A percentile compares a stretch with the other conserved stretches of the same genome.
Evolutionary conservation across 2,113 vertebrate genomes (phyloP).

Genomic region (Serinus canaria): DNA sequence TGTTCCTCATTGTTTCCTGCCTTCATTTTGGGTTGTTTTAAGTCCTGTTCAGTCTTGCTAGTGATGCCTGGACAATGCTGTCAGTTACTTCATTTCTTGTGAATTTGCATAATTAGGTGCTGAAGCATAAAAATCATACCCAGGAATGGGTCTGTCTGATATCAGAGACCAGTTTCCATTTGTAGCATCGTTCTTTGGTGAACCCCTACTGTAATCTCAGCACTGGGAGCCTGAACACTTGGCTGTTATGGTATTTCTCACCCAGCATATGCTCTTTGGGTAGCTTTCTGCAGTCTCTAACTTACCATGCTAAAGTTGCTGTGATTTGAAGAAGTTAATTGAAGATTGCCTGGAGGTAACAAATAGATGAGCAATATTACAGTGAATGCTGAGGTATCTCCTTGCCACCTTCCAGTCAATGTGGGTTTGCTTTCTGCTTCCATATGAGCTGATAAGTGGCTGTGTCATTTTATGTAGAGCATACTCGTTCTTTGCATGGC

Average conservation of each 20-base stretch:
- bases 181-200: background rate
- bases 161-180: background rate
- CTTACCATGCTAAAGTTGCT: background rate
- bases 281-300: background rate
- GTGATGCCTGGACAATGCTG: background rate
- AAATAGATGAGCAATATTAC: background rate
- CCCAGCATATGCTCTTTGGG: background rate
- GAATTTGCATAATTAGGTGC: background rate
- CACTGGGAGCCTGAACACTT: background rate
- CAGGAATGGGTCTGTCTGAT: background rate
- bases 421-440: background rate
- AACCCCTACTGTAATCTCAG: background rate
- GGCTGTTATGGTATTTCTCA: background rate
- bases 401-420: background rate
- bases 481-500: background rate
- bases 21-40: background rate
- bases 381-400: background rate
- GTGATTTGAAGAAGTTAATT: background rate
- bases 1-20: background rate
- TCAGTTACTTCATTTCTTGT: accelerated
- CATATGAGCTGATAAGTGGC: background rate
- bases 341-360: background rate
- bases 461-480: background rate
- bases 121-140: background rate
- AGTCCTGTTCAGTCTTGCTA: background rate